Evolutionary conservation across 2,113 vertebrate species (phyloP), one percentile per base, ranked within the genome.

Genomic region (Strix uralensis): DNA sequence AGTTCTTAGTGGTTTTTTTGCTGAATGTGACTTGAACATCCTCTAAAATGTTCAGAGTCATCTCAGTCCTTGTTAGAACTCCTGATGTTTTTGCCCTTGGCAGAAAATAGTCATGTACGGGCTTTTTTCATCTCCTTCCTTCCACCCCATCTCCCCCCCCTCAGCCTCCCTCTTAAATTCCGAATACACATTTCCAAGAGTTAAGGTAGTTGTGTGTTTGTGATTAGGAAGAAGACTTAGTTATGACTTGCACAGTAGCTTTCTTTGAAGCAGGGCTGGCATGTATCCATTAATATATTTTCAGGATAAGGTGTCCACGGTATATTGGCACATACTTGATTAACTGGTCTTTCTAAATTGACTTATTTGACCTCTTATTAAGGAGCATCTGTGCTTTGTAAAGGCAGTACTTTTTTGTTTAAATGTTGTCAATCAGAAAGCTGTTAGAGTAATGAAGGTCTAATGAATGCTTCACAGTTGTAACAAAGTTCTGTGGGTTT

Each of bases 281-380:
- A 15, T 2, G 1, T 4, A 49, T 36, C 81, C 38, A 11, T 59
- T 46, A 25, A 34, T 70, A 5, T 29, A 23, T 86, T 88, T 96
- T 92, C 26, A 62, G 71, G 69, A 34, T 83, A 86, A 95, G 81
- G 8, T 40, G 13, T n/a, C 63, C 44, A 11, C 55, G 38, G 27
- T 74, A 57, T 67, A 67, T 72, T 40, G 61, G 9, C 67, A 67
- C 55, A 13, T 46, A 13, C 51, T 94, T 94, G 73, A 84, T 65
- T 86, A 66, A 55, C 47, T 87, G 61, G 25, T 61, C 79, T 90
- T 66, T 93, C 19, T 51, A 83, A 73, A 40, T 65, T 36, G 58
- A 14, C 81, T 96, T 16, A 32, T 70, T 94, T 95, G 61, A 91
- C 78, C 14, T 79, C 13, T 57, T 90, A 25, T 25, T 91, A 79